Conservation (phyloP, 2,888 invertebrate genomes). For the Nudaria mundana region DNA sequence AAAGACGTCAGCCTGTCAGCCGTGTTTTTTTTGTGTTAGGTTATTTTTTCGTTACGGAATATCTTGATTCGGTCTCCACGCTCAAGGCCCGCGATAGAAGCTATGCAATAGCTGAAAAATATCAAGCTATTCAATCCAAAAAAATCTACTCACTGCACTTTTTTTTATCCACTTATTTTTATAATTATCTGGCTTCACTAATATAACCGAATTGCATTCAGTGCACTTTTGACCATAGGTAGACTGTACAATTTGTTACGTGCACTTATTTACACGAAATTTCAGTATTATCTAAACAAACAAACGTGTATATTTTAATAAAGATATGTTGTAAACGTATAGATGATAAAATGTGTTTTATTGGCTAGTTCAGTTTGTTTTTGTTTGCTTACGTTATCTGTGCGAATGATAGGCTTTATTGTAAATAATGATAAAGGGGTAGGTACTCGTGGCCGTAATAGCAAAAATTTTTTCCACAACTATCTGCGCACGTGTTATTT, state of each 20-base stretch:
- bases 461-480: conserved; percentile 15
- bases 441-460: conserved; percentile 26
- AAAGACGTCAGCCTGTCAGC: too few species aligned
- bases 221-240: too few species aligned
- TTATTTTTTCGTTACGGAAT: too few species aligned
- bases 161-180: too few species aligned
- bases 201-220: too few species aligned
- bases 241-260: background rate
- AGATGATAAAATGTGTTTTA: conserved; percentile 18
- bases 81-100: too few species aligned
- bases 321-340: background rate
- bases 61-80: too few species aligned
- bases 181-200: too few species aligned
- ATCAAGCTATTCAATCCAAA: too few species aligned
- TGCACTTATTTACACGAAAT: background rate
- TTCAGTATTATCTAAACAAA: conserved; percentile 4
- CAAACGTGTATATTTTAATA: conserved; percentile 7
- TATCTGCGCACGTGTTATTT: conserved; percentile 2
- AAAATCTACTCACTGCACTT: too few species aligned
- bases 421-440: conserved; percentile 41
- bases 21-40: too few species aligned
- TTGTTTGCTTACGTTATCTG: conserved; percentile 45
- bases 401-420: conserved; percentile 38
- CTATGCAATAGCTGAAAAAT: too few species aligned
- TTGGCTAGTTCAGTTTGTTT: conserved; percentile 40